Percentiles rank a stretch among this genome's conserved stretches.
phyloP scores from a whole-genome alignment of 2,888 invertebrate species.

The Chrysomela aeneicollis region DNA sequence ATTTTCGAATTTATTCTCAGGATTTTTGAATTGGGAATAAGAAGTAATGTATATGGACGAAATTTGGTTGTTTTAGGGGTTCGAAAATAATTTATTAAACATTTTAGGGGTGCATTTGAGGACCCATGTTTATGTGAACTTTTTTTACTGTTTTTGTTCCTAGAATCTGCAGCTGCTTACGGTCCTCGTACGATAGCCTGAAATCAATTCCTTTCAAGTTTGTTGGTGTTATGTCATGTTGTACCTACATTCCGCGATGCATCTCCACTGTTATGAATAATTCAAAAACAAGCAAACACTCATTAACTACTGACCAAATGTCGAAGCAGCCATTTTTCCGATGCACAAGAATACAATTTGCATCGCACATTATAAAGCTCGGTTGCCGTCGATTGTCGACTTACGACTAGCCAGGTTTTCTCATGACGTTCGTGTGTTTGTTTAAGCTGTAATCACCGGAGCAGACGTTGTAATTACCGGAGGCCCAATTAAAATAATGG shows the following conservation, averaged over 20 bases:
- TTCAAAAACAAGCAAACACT: slow-evolving; percentile 2
- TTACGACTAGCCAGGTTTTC: slow-evolving; percentile 50
- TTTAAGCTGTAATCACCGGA: slow-evolving; percentile 58
- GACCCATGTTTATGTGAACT: no score
- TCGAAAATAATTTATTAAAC: no score
- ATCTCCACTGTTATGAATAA: neutral
- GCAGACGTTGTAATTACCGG: slow-evolving; percentile 61
- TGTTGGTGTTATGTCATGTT: no score
- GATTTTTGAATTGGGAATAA: no score
- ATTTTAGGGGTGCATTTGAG: no score
- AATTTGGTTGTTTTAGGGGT: no score
- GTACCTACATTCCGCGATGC: neutral
- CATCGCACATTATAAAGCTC: slow-evolving; percentile 34
- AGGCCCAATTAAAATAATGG: slow-evolving; percentile 64
- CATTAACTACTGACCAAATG: neutral
- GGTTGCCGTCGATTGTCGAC: slow-evolving; percentile 33
- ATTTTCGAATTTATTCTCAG: no score
- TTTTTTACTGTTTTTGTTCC: no score
- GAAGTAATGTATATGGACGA: no score
- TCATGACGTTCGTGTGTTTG: slow-evolving; percentile 59
- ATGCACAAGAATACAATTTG: slow-evolving; percentile 29
- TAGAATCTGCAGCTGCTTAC: no score
- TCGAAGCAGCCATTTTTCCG: slow-evolving; percentile 13
- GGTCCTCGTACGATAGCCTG: no score
- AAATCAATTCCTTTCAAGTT: no score